Evolutionary conservation across 2,113 vertebrate genomes (phyloP).

Genomic region (Lepus americanus): DNA sequence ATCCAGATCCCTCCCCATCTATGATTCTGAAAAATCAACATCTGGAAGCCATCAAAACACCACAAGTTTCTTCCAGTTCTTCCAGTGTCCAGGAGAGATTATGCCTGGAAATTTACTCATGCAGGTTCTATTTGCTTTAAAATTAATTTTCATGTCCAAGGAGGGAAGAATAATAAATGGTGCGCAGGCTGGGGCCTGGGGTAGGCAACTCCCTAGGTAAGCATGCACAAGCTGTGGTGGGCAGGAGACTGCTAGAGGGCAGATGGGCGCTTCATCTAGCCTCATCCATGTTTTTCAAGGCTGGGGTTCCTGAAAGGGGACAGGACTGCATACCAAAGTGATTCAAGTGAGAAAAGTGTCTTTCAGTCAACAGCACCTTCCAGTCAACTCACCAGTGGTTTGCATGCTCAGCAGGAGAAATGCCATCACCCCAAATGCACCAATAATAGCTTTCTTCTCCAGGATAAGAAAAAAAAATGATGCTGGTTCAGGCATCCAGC

Average conservation of each 20-base stretch:
- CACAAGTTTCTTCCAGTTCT: background rate
- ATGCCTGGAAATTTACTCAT: background rate
- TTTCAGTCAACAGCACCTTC: too few species aligned
- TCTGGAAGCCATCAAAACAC: background rate
- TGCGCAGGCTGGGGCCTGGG: background rate
- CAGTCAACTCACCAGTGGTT: too few species aligned
- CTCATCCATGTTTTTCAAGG: background rate
- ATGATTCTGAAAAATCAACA: background rate
- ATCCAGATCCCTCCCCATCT: background rate
- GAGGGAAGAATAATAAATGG: background rate
- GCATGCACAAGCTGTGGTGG: background rate
- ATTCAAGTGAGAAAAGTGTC: too few species aligned
- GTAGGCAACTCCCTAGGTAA: background rate
- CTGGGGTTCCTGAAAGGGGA: background rate
- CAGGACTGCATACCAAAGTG: too few species aligned
- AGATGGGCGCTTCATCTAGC: background rate
- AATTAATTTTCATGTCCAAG: background rate
- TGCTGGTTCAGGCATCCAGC: background rate
- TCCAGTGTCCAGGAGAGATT: background rate
- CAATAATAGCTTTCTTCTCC: background rate
- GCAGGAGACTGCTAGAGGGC: background rate
- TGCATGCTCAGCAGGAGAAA: too few species aligned
- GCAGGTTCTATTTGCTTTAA: background rate
- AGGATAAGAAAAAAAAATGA: background rate
- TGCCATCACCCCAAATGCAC: background rate